phyloP scores from a whole-genome alignment of 2,797 vertebrate species.

The Threskiornis aethiopicus region DNA sequence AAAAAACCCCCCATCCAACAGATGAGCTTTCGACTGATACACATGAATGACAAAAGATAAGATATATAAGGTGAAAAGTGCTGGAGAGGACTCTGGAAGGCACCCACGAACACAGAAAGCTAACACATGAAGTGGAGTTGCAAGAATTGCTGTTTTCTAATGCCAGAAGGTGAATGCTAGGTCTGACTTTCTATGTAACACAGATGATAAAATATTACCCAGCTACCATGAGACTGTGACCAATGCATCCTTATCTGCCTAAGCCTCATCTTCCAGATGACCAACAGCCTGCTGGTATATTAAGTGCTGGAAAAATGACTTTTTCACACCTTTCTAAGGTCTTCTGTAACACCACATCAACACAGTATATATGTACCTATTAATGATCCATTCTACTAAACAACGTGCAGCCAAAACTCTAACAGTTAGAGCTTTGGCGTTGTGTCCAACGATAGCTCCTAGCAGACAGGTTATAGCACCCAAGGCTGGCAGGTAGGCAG shows the following conservation, averaged over 20 bases:
- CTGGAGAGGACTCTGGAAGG: neutral
- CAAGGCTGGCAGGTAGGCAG: neutral
- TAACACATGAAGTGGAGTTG: neutral
- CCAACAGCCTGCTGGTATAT: neutral
- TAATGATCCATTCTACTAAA: neutral
- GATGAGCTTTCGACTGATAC: neutral
- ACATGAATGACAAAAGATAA: neutral
- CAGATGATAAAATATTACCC: neutral
- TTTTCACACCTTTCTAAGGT: neutral
- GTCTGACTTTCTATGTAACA: neutral
- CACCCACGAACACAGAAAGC: neutral
- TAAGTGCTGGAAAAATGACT: neutral
- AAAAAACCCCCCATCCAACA: rapidly evolving
- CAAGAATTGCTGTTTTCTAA: neutral
- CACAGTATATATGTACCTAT: neutral
- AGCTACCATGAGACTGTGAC: neutral
- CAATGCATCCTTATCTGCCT: neutral
- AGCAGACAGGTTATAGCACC: neutral
- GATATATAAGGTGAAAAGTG: neutral
- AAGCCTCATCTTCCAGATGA: neutral
- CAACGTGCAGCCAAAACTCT: neutral
- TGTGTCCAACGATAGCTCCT: neutral
- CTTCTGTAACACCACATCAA: neutral
- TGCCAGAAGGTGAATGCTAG: neutral
- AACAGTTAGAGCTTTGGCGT: neutral